These are phyloP conservation scores for Parazoanthus darwini DNA, from an alignment of 92 coral and sea anemone species.

Conservation along the genomic window DNA sequence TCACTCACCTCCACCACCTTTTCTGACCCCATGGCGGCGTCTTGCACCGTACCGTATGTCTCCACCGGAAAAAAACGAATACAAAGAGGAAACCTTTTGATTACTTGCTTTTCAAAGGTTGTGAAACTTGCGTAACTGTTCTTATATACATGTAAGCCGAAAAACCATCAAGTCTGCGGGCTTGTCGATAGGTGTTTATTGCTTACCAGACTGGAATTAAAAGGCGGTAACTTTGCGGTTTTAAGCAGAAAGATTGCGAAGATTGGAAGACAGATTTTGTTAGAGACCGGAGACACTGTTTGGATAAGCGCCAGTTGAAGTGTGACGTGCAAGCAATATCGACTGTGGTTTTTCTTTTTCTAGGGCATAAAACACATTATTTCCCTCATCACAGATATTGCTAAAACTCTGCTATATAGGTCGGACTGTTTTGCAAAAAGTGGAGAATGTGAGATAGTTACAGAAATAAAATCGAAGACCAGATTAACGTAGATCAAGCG, in stretches of 20 bases:
- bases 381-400: slow-evolving; percentile 5
- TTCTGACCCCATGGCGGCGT: slow-evolving; percentile 3
- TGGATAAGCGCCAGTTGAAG: slow-evolving; percentile 14
- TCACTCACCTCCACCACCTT: not conserved
- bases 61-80: slow-evolving; percentile 9
- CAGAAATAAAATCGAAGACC: not conserved
- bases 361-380: not conserved
- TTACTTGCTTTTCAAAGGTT: not conserved
- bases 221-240: slow-evolving; percentile 26
- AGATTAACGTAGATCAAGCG: not conserved
- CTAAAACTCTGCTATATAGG: not conserved
- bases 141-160: not conserved
- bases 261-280: not conserved
- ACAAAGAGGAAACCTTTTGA: not conserved
- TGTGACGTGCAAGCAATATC: not conserved
- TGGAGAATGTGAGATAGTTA: not conserved
- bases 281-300: not conserved
- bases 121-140: not conserved
- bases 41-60: not conserved
- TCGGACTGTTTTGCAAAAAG: not conserved
- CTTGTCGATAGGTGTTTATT: slow-evolving; percentile 11
- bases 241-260: not conserved
- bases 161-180: not conserved
- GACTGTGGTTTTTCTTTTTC: not conserved
- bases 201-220: not conserved